Evolutionary conservation across 2,888 invertebrate species (phyloP).

Genomic region (Polydrusus cervinus): DNA sequence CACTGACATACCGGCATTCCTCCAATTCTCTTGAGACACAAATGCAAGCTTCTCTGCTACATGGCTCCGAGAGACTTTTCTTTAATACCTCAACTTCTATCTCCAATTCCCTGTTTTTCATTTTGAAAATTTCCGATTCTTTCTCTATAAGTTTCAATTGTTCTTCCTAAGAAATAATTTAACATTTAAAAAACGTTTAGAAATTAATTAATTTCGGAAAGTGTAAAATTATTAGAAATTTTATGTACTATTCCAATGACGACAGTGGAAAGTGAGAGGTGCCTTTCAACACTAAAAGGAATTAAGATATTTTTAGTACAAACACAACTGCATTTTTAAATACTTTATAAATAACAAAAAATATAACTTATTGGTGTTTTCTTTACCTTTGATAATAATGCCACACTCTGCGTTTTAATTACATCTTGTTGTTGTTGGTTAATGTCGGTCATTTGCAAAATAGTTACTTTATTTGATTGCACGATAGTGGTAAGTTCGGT

Average conservation of each 20-base stretch:
- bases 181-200: too few species aligned
- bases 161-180: constrained; percentile 54
- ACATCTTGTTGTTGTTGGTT: constrained; percentile 61
- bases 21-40: constrained; percentile 55
- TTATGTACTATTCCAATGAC: too few species aligned
- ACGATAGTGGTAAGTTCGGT: constrained; percentile 60
- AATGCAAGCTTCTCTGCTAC: constrained; percentile 55
- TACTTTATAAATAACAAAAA: too few species aligned
- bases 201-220: background rate
- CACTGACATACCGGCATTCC: constrained; percentile 54
- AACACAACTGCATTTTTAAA: too few species aligned
- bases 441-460: constrained; percentile 59
- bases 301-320: too few species aligned
- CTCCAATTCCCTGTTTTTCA: constrained; percentile 53
- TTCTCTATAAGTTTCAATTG: constrained; percentile 56
- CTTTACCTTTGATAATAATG: constrained; percentile 58
- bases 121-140: constrained; percentile 57
- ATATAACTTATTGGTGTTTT: background rate
- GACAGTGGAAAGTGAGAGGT: too few species aligned
- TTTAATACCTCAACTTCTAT: constrained; percentile 56
- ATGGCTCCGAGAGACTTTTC: constrained; percentile 54
- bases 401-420: constrained; percentile 58
- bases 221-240: too few species aligned
- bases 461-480: constrained; percentile 59
- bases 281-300: too few species aligned